Evolutionary conservation across 2,113 vertebrate species (phyloP).

Genomic region (Petrocephalus zakoni): DNA sequence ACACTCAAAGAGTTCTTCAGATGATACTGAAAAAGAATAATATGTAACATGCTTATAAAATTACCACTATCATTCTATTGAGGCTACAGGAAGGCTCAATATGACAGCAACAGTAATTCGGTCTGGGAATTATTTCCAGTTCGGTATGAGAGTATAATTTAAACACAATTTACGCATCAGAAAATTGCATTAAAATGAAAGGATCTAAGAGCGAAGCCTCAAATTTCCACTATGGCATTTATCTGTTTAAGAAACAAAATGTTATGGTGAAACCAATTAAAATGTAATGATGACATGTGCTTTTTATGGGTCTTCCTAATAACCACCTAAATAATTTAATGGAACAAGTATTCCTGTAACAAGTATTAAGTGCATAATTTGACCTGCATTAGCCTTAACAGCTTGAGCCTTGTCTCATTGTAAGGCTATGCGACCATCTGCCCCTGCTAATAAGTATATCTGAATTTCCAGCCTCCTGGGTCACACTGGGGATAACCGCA

Average conservation of each 20-base stretch:
- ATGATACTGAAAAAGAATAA: conserved; percentile 37
- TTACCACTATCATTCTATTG: background rate
- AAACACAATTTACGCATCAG: background rate
- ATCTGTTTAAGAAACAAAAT: background rate
- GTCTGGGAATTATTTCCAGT: background rate
- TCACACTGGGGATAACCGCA: background rate
- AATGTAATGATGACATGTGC: background rate
- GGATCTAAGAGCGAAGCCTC: background rate
- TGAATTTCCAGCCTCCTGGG: background rate
- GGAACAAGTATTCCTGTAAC: background rate
- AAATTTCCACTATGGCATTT: background rate
- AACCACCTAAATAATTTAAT: background rate
- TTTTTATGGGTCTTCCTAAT: background rate
- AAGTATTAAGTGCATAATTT: background rate
- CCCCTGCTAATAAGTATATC: background rate
- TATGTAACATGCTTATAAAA: background rate
- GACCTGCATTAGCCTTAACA: background rate
- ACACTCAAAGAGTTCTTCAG: conserved; percentile 72
- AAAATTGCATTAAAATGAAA: background rate
- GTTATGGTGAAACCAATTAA: background rate
- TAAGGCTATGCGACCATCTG: background rate
- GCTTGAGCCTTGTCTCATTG: background rate
- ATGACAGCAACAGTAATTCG: background rate
- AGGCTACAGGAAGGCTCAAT: background rate
- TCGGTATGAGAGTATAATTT: background rate